These are phyloP conservation scores for Cecropterus lyciades DNA, from an alignment of 1,140 invertebrate species.

Conservation along the genomic window DNA sequence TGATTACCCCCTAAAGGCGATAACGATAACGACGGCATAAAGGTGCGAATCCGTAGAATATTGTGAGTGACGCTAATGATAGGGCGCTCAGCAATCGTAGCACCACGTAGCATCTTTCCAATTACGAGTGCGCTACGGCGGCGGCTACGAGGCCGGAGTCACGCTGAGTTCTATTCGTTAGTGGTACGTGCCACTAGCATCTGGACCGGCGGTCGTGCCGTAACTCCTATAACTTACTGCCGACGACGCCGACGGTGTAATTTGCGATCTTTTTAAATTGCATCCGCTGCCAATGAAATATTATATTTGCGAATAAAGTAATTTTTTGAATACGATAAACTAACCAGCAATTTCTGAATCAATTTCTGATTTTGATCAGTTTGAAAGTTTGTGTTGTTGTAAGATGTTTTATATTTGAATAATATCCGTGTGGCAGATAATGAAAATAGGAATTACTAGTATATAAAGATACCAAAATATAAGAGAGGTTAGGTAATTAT, in stretches of 20 bases:
- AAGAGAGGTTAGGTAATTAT: no score
- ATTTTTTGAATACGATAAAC: neutral
- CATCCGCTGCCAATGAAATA: constrained; percentile 29
- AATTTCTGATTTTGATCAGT: no score
- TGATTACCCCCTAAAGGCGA: constrained; percentile 25
- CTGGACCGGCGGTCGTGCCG: constrained; percentile 55
- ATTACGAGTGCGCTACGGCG: constrained; percentile 61
- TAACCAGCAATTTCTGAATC: neutral
- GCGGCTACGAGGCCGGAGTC: constrained; percentile 56
- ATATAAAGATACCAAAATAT: no score
- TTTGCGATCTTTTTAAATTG: constrained; percentile 36
- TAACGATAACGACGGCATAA: constrained; percentile 29
- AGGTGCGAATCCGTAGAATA: constrained; percentile 47
- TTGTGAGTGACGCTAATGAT: constrained; percentile 81
- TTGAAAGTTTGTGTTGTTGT: no score
- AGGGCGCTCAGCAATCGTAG: constrained; percentile 70
- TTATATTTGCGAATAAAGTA: constrained; percentile 16
- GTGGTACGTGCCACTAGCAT: constrained; percentile 72
- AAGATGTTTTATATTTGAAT: no score
- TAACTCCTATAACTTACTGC: constrained; percentile 63
- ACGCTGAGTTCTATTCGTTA: constrained; percentile 74
- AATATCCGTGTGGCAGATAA: no score
- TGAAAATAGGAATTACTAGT: no score
- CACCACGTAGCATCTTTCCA: constrained; percentile 73
- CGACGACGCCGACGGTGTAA: constrained; percentile 36